These are phyloP conservation scores for Columbina picui DNA, from an alignment of 2,113 vertebrate species.

Conservation along the genomic window DNA sequence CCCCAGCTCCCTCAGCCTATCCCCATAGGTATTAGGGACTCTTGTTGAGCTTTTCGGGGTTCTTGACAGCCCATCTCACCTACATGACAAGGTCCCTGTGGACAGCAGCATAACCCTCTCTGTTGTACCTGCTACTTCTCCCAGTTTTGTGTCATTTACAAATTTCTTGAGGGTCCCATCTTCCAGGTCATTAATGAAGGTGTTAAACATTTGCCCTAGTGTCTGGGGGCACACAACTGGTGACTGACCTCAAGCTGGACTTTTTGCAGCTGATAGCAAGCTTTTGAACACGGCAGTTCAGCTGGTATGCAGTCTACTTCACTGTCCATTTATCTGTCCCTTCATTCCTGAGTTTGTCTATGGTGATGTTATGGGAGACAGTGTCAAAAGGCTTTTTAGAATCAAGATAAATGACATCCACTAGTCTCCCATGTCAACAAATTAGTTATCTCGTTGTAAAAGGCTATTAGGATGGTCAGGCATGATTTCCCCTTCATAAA, in stretches of 20 bases:
- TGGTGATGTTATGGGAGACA: background rate
- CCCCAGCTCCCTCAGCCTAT: too few relatives aligned
- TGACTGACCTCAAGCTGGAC: background rate
- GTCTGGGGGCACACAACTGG: rapidly evolving
- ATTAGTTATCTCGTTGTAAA: background rate
- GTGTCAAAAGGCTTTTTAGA: background rate
- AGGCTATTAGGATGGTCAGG: background rate
- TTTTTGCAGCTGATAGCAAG: background rate
- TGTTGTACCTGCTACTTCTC: background rate
- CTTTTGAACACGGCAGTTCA: background rate
- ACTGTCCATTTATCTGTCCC: background rate
- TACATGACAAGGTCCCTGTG: background rate
- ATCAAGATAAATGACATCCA: background rate
- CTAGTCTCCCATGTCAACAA: background rate
- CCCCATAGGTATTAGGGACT: too few relatives aligned
- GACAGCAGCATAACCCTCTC: background rate
- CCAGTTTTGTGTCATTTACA: background rate
- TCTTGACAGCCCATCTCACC: background rate
- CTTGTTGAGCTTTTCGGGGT: background rate
- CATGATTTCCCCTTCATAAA: background rate
- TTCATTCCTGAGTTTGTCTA: background rate
- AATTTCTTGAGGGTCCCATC: background rate
- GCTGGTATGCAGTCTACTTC: background rate
- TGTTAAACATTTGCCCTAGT: background rate
- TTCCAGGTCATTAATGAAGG: background rate